Base-by-base conservation (phyloP, 92 coral and sea anemone species). In the Epizoanthus scotinus region DNA sequence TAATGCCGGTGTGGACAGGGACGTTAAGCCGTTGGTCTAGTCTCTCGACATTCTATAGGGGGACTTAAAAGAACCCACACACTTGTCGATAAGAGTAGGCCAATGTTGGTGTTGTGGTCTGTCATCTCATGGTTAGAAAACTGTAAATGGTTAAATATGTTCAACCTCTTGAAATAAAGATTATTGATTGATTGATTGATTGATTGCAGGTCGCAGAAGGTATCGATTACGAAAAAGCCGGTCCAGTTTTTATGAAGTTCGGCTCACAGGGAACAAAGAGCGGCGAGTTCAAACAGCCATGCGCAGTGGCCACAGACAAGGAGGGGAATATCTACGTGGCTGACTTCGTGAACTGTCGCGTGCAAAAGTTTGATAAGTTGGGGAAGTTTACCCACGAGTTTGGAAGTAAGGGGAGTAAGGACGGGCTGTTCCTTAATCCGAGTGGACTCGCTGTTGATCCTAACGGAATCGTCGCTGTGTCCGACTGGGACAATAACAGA, bases 381-480 rank as follows among this genome's bases (percentile, higher is more conserved):
- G 97, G 97, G 79, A 92, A 92, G 66, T 93, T 90, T 58, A 50
- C 81, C 3, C 84, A 83, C 19, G 97, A 90, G 36, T 91, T 95
- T 49, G 98, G 98, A 50, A 28, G 90, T 21, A 91, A 91, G 25
- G 98, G 98, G 15, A 84, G 84, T 47, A 89, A 86, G 56, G 92
- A 87, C 57, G 98, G 98, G 42, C 98, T 89, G 90, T 95, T 95
- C 22, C 91, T 90, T 78, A 94, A 91, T 65, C 98, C 98, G 21
- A 93, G 95, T 49, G 98, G 98, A 7, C 86, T 95, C 42, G 86
- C 90, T 52, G 85, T 93, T 77, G 98, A 91, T 36, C 78, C 82
- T 17, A 88, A 90, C 67, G 96, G 98, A 15, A 81, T 91, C 52
- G 90, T 95, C 22, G 86, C 88, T n/a, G 98, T 95, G 18, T 90